Evolutionary conservation across 1,140 invertebrate species (phyloP).

Genomic region (Phenacoccus solenopsis): DNA sequence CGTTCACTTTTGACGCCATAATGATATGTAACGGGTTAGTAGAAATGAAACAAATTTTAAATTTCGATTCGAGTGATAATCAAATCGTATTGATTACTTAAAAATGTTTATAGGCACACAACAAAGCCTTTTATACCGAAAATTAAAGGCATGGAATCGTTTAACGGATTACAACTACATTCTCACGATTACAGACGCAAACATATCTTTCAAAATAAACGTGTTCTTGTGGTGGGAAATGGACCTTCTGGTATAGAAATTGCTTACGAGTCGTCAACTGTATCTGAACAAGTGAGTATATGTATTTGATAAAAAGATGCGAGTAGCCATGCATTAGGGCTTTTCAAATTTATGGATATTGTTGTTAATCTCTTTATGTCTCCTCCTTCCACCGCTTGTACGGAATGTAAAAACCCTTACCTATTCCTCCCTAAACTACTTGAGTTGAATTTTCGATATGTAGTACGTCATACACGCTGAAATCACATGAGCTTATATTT

Average conservation of each 20-base stretch:
- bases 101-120: conserved; percentile 44
- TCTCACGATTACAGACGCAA: conserved; percentile 74
- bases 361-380: no score
- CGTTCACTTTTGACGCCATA: conserved; percentile 58
- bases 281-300: conserved; percentile 37
- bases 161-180: conserved; percentile 58
- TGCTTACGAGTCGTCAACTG: conserved; percentile 41
- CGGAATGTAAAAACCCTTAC: no score
- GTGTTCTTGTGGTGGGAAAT: conserved; percentile 67
- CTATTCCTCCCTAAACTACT: no score
- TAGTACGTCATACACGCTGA: no score
- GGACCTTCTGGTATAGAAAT: conserved; percentile 72
- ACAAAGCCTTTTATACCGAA: conserved; percentile 47
- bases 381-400: no score
- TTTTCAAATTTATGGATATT: no score
- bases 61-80: no score
- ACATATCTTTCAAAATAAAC: conserved; percentile 47
- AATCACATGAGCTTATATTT: no score
- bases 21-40: conserved; percentile 68
- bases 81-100: no score
- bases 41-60: neutral
- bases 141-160: conserved; percentile 49
- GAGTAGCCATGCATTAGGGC: no score
- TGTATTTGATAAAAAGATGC: no score
- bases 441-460: no score